phyloP scores from a whole-genome alignment of 2,113 vertebrate species.

The Cariama cristata region DNA sequence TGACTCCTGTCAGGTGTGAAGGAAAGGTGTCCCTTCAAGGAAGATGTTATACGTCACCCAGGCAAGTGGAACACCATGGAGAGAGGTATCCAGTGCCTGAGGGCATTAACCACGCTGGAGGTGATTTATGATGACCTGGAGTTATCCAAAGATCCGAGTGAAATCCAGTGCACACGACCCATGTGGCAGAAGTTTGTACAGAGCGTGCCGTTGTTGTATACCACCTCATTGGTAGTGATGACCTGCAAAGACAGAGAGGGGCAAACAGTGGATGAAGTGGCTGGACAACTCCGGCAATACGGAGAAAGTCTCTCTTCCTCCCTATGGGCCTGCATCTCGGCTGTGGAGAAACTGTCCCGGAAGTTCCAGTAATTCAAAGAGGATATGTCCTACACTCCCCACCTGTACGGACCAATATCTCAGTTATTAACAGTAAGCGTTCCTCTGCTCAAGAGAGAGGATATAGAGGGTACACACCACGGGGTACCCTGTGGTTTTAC shows the following conservation, averaged over 20 bases:
- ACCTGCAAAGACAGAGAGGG: neutral
- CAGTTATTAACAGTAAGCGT: neutral
- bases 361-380: neutral
- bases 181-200: too few species aligned
- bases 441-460: neutral
- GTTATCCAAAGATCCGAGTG: neutral
- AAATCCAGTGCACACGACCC: too few species aligned
- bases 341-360: neutral
- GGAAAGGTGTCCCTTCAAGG: neutral
- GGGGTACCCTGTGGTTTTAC: neutral
- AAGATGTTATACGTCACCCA: neutral
- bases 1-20: neutral
- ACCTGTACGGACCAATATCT: neutral
- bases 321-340: rapidly evolving
- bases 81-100: neutral
- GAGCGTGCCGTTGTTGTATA: too few species aligned
- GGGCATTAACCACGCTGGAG: neutral
- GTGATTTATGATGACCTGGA: neutral
- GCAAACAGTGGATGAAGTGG: neutral
- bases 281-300: neutral
- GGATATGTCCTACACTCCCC: neutral
- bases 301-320: neutral
- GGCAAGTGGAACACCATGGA: neutral
- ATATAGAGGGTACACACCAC: neutral
- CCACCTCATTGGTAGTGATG: too few species aligned